Evolutionary conservation across 1,140 invertebrate species (phyloP), one percentile per base, ranked within the genome.

Genomic region (Cherax quadricarinatus): DNA sequence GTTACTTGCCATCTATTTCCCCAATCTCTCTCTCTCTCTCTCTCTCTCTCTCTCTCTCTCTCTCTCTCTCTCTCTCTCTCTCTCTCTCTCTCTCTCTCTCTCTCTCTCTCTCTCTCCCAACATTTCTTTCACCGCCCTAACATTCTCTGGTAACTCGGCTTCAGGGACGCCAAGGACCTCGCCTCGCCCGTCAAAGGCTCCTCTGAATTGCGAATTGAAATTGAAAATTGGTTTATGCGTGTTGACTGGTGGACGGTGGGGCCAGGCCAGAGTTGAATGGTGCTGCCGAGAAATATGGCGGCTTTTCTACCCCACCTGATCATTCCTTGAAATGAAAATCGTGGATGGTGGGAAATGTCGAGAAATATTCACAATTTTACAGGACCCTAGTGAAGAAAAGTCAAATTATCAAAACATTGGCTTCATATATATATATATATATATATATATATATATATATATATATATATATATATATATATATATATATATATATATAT

Each of bases 131-230:
- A n/a, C 60, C 57, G 14, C 10, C 81, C n/a, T 9, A 6, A n/a
- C 9, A 81, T 81, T 53, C 51, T 81, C 80, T 53, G 48, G 21
- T 81, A 81, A 81, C 80, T 81, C 51, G 41, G 5, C 48, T 16
- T 14, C n/a, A 14, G 41, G 51, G 57, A 24, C 57, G 16, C 24
- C 81, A 18, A n/a, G 81, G 24, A 12, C 81, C 79, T n/a, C 49
- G 21, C 14, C 51, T 83, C 51, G 24, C 16, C 81, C 51, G 81
- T 60, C 81, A 83, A 83, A 83, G 81, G 81, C 49, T 48, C 51
- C 81, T 14, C 24, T 83, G 81, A 83, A 83, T 83, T 83, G 81
- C 81, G 81, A 83, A 83, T 83, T 83, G 81, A 83, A 83, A 83
- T 51, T 53, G 57, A 83, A 83, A 83, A 83, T 83, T 83, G 81